phyloP scores from a whole-genome alignment of 2,797 vertebrate species.

The Molossus alvarezi region DNA sequence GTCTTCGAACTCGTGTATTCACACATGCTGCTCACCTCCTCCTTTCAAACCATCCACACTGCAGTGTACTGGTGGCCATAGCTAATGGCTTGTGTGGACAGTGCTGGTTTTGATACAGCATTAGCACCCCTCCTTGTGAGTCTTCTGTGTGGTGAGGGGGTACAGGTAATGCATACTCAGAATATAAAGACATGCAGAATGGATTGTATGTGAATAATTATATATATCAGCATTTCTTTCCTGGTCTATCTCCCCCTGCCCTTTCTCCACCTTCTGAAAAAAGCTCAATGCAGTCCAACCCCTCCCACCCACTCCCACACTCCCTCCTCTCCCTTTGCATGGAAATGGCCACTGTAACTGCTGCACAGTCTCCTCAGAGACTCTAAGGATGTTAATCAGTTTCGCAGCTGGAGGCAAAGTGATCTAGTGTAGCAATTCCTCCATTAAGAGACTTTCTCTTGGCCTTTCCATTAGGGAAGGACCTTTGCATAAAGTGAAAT shows the following conservation, averaged over 20 bases:
- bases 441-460: slow-evolving; percentile 77
- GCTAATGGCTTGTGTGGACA: not conserved
- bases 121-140: not conserved
- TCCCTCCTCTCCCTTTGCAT: not conserved
- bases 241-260: no score
- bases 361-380: slow-evolving; percentile 61
- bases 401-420: slow-evolving; percentile 81
- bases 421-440: slow-evolving; percentile 67
- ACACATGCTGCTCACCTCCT: not conserved
- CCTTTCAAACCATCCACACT: not conserved
- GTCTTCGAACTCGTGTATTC: not conserved
- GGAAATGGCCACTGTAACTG: not conserved
- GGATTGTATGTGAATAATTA: not conserved
- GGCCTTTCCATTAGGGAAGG: slow-evolving; percentile 75
- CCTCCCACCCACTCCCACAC: not conserved
- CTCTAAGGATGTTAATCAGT: slow-evolving; percentile 71
- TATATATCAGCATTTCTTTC: not conserved
- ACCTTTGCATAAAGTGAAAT: slow-evolving; percentile 76
- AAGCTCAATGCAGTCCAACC: not conserved
- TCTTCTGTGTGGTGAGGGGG: not conserved
- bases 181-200: not conserved
- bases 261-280: not conserved
- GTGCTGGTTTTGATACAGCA: not conserved
- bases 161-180: not conserved
- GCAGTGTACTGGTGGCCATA: accelerated